phyloP scores from a whole-genome alignment of 2,113 vertebrate species.

The Aix galericulata region DNA sequence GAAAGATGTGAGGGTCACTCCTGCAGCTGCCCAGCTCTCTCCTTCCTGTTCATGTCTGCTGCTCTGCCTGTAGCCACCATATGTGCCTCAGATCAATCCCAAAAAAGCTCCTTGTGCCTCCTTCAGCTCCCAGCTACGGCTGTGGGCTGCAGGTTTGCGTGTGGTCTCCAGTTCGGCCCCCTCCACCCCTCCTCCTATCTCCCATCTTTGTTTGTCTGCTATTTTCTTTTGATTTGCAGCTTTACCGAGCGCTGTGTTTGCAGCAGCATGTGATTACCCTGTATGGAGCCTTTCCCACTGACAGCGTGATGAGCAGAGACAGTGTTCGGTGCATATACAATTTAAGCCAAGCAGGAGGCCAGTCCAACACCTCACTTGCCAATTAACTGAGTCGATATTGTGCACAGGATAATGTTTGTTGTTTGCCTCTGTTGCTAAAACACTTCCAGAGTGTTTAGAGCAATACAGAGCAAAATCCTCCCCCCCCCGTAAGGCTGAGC shows the following conservation, averaged over 20 bases:
- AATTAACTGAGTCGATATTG: slow-evolving; percentile 55
- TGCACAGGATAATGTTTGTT: slow-evolving; percentile 42
- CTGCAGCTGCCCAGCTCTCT: neutral
- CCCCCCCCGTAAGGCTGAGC: neutral
- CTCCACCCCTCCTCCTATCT: neutral
- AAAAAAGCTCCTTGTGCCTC: neutral
- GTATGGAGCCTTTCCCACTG: slow-evolving; percentile 59
- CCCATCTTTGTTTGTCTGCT: neutral
- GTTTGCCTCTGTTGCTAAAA: slow-evolving; percentile 60
- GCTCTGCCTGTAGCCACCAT: neutral
- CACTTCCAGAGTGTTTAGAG: slow-evolving; percentile 29
- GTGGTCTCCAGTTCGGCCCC: neutral
- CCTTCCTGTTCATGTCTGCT: neutral
- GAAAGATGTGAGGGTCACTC: neutral
- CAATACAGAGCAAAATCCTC: neutral
- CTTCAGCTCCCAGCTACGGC: neutral
- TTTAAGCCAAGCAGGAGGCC: slow-evolving; percentile 62
- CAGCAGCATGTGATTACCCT: slow-evolving; percentile 52
- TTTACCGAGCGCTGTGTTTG: neutral
- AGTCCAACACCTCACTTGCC: slow-evolving; percentile 48
- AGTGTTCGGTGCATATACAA: slow-evolving; percentile 4
- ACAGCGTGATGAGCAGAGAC: slow-evolving; percentile 51
- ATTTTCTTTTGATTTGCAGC: slow-evolving; percentile 62
- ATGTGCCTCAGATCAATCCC: neutral
- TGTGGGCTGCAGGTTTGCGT: neutral